Conservation (phyloP, 2,113 vertebrate genomes). For the Thryonomys swinderianus region DNA sequence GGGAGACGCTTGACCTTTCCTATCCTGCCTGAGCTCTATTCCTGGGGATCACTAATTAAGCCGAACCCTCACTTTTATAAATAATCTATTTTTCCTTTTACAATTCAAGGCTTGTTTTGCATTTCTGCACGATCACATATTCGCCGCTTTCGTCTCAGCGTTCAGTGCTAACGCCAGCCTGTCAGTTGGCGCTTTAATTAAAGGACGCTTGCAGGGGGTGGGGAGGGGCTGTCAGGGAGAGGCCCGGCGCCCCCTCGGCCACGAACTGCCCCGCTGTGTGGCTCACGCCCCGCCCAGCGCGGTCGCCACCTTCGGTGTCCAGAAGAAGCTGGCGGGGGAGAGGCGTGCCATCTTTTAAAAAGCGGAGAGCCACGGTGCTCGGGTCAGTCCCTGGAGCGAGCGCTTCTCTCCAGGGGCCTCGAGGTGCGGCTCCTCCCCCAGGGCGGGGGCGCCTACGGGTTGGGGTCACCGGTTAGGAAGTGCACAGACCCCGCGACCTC, state of each 20-base stretch:
- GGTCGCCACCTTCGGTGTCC: neutral
- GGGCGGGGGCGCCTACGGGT: constrained; percentile 57
- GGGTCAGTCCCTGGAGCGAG: constrained; percentile 64
- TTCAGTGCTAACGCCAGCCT: constrained; percentile 46
- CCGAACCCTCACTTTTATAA: constrained; percentile 52
- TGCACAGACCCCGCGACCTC: constrained; percentile 68
- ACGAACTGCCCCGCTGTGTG: neutral
- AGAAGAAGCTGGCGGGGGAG: neutral
- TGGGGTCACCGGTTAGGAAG: constrained; percentile 80
- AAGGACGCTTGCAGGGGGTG: neutral
- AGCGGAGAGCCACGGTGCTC: constrained; percentile 51
- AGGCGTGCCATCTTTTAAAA: constrained; percentile 30
- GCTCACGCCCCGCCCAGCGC: constrained; percentile 45
- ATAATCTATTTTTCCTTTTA: constrained; percentile 57
- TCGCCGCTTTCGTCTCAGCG: constrained; percentile 37
- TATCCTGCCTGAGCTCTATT: constrained; percentile 48
- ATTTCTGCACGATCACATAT: constrained; percentile 32
- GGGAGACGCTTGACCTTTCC: constrained; percentile 81
- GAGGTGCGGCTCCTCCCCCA: constrained; percentile 26
- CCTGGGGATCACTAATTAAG: constrained; percentile 64
- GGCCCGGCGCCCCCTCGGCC: neutral
- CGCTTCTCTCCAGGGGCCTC: constrained; percentile 42
- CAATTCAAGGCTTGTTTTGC: constrained; percentile 28
- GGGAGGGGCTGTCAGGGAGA: neutral
- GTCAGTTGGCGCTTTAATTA: constrained; percentile 67